These are phyloP conservation scores for Sisyra terminalis DNA, from an alignment of 2,888 invertebrate species.

Conservation along the genomic window DNA sequence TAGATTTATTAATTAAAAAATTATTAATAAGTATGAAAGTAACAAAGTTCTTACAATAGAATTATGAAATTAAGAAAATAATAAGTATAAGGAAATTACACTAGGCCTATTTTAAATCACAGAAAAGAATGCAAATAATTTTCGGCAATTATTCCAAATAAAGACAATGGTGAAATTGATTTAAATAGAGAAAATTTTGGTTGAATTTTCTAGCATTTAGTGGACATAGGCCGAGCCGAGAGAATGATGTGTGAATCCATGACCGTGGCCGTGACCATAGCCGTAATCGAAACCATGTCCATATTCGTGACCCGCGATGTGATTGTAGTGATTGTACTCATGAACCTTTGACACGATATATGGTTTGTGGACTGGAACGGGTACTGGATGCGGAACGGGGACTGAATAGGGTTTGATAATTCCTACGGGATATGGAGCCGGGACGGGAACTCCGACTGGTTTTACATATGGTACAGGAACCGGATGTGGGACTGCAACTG, in stretches of 20 bases:
- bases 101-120: no score
- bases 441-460: conserved; percentile 5
- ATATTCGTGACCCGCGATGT: background rate
- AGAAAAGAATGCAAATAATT: no score
- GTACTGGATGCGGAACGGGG: conserved; percentile 3
- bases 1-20: no score
- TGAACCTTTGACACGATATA: background rate
- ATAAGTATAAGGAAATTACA: no score
- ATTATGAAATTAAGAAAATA: background rate
- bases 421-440: conserved; percentile 6
- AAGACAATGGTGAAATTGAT: no score
- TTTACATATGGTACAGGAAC: conserved; percentile 5
- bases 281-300: background rate
- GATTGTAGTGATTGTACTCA: background rate
- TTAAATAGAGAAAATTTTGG: no score
- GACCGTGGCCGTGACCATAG: background rate
- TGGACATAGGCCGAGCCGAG: background rate
- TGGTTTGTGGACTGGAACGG: conserved; percentile 4
- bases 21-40: background rate
- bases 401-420: conserved; percentile 5
- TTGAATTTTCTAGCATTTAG: background rate
- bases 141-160: no score
- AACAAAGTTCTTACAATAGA: background rate
- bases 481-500: conserved; percentile 19
- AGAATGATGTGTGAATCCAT: background rate